Base-by-base conservation (phyloP, 2,888 invertebrate species). In the Calameuta pallipes region DNA sequence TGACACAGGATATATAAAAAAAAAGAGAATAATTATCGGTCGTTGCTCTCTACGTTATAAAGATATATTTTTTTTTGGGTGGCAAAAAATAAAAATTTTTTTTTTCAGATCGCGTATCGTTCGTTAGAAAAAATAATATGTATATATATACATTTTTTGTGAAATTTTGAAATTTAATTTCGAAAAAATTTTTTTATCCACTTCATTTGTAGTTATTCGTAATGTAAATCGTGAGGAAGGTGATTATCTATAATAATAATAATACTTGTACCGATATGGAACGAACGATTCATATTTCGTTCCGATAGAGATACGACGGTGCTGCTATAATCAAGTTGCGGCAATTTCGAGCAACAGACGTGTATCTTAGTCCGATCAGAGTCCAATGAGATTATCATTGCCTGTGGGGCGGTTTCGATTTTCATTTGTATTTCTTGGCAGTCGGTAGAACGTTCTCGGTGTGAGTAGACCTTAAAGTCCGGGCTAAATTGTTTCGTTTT, bases 291-390 rank as follows among this genome's bases (percentile, higher is more conserved):
- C 15, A 56, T 23, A 15, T 23, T 23, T 56, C 41, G 41, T 56
- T 56, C 41, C 1, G 41, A 23, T 2, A 23, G 15, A 41, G 41
- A 41, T 15, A 23, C 41, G 41, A 56, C 9, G 23, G 41, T 56
- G 41, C 23, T 23, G 41, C 41, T 9, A 56, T 9, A 0, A 56
- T 1, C 41, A 2, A 1, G 41, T 9, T 23, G 23, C 41, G 41
- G 23, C 23, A 23, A 56, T 15, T 56, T 56, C 23, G 41, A 56
- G 41, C 23, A 56, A 56, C 41, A 9, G 15, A 56, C 23, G 9
- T 23, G 41, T 56, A 71, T 31, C 71, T 31, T 34, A 71, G 71
- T 71, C 71, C 31, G 71, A 71, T n/a, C 71, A 71, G 30, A 71
- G 71, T 71, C 71, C 33, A 71, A 71, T 34, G 13, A 30, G 71